Conservation (phyloP, 2,888 invertebrate genomes). For the Mythimna vitellina region DNA sequence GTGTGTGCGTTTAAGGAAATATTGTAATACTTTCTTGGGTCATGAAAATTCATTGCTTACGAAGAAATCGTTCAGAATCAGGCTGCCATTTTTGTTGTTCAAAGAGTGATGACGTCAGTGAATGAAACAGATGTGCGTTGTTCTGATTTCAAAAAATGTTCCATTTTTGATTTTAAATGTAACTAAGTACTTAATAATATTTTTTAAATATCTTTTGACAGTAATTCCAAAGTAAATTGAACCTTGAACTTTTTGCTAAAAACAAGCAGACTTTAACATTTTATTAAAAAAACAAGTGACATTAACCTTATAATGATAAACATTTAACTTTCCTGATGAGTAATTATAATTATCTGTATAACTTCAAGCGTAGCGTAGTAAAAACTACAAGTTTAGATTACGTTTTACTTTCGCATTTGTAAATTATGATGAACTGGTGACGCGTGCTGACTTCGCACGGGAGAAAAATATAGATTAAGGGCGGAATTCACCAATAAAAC, state of each 20-base stretch:
- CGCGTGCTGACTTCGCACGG: too few relatives aligned
- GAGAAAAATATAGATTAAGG: too few relatives aligned
- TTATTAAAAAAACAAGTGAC: background rate
- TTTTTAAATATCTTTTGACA: background rate
- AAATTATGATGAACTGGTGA: background rate
- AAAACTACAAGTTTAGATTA: background rate
- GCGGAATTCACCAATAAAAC: too few relatives aligned
- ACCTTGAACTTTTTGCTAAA: background rate
- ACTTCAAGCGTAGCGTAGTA: too few relatives aligned
- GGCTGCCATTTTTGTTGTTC: constrained; percentile 15
- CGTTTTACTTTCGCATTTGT: background rate
- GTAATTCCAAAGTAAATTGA: background rate
- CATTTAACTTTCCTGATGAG: background rate
- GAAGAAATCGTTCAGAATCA: constrained; percentile 29
- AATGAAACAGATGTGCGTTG: constrained; percentile 31
- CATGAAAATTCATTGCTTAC: constrained; percentile 42
- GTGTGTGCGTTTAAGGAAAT: constrained; percentile 49
- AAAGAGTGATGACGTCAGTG: constrained; percentile 48
- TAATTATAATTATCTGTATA: too few relatives aligned
- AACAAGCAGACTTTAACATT: background rate
- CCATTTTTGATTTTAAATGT: background rate
- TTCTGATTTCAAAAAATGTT: constrained; percentile 47
- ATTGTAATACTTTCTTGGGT: constrained; percentile 52
- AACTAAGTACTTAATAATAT: too few relatives aligned
- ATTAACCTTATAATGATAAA: background rate